Percentiles rank a stretch among this genome's conserved stretches.
phyloP scores from a whole-genome alignment of 2,888 invertebrate genomes.

The Drosophila sordidula region DNA sequence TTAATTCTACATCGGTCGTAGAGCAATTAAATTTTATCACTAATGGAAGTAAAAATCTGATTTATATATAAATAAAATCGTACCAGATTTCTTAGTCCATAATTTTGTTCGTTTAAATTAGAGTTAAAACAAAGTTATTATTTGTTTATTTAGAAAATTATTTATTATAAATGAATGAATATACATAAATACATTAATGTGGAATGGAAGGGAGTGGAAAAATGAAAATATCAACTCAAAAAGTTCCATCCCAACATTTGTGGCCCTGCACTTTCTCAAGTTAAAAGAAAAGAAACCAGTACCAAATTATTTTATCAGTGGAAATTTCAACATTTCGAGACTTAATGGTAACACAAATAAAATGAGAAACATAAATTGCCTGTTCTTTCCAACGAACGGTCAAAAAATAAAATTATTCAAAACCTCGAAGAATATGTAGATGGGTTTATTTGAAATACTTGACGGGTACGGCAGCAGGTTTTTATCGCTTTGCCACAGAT shows the following conservation, averaged over 20 bases:
- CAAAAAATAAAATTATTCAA: not conserved
- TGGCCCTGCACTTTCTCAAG: too few species aligned
- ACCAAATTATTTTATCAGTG: not conserved
- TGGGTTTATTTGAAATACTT: not conserved
- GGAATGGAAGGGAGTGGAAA: not conserved
- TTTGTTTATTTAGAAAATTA: not conserved
- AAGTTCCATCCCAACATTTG: too few species aligned
- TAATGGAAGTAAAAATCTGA: too few species aligned
- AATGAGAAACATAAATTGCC: not conserved
- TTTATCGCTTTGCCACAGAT: constrained; percentile 29
- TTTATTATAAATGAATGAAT: not conserved
- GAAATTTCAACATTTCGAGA: not conserved
- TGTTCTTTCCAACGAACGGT: not conserved
- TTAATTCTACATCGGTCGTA: too few species aligned
- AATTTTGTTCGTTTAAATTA: too few species aligned
- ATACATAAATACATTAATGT: not conserved
- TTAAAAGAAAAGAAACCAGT: too few species aligned
- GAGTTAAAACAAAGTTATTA: too few species aligned
- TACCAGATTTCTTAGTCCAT: not conserved
- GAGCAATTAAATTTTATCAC: too few species aligned
- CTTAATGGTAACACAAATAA: not conserved
- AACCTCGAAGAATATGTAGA: not conserved
- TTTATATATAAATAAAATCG: not conserved
- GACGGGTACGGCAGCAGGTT: not conserved
- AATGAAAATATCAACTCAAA: not conserved